Conservation (phyloP, 2,797 vertebrate species). For the Acanthurus leucopareius region DNA sequence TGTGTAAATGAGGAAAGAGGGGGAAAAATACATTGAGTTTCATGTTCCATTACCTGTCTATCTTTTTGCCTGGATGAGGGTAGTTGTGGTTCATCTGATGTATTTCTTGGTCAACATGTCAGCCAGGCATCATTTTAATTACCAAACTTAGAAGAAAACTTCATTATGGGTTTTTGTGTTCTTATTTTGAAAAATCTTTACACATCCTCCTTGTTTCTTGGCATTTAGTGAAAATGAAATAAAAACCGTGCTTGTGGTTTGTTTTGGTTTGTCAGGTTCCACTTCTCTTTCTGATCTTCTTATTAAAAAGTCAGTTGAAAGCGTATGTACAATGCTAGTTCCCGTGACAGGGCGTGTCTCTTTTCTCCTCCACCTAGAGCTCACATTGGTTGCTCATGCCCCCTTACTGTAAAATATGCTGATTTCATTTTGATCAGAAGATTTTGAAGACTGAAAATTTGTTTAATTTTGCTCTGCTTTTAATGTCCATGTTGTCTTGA, state of each 20-base stretch:
- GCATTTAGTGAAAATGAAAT: slow-evolving; percentile 78
- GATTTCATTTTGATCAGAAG: slow-evolving; percentile 75
- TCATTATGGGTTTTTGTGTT: slow-evolving; percentile 61
- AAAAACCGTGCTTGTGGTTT: slow-evolving; percentile 82
- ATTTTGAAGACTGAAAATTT: slow-evolving; percentile 79
- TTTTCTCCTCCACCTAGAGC: slow-evolving; percentile 71
- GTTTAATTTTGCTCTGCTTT: slow-evolving; percentile 84
- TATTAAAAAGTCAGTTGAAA: slow-evolving; percentile 59
- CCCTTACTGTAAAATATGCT: slow-evolving; percentile 81
- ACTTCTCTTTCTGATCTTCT: slow-evolving; percentile 71
- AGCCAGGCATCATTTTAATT: slow-evolving; percentile 65
- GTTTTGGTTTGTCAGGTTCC: slow-evolving; percentile 82
- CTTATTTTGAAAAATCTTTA: slow-evolving; percentile 65
- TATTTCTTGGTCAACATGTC: slow-evolving; percentile 70
- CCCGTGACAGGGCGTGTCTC: slow-evolving; percentile 60
- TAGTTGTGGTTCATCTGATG: slow-evolving; percentile 81
- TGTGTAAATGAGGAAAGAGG: slow-evolving; percentile 58
- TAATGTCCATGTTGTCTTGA: slow-evolving; percentile 85
- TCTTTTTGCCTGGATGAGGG: slow-evolving; percentile 58
- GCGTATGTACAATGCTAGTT: slow-evolving; percentile 79
- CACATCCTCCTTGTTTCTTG: slow-evolving; percentile 80
- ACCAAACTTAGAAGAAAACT: slow-evolving; percentile 70
- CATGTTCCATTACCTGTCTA: slow-evolving; percentile 59
- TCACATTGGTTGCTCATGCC: slow-evolving; percentile 71
- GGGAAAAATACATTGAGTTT: slow-evolving; percentile 37